phyloP scores from a whole-genome alignment of 1,140 invertebrate species.

The Drosophila prosaltans region DNA sequence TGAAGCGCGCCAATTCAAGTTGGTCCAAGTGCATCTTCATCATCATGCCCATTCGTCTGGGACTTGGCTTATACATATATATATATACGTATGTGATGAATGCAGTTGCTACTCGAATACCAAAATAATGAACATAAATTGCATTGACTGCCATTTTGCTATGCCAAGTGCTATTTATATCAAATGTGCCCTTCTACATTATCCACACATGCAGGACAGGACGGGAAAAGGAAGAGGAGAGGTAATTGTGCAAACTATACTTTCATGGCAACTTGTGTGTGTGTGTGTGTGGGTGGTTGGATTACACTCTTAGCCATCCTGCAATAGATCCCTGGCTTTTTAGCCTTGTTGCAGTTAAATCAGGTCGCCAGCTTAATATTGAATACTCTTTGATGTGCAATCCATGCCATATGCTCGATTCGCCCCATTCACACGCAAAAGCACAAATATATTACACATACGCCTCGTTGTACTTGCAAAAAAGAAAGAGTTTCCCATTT shows the following conservation, averaged over 20 bases:
- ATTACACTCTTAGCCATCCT: background rate
- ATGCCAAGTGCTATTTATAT: constrained; percentile 32
- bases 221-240: no score
- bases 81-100: background rate
- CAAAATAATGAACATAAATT: constrained; percentile 63
- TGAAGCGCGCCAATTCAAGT: constrained; percentile 18
- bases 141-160: constrained; percentile 29
- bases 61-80: background rate
- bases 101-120: constrained; percentile 25
- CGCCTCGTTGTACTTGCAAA: background rate
- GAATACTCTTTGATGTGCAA: constrained; percentile 1
- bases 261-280: constrained; percentile 8
- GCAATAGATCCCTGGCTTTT: background rate
- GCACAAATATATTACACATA: constrained; percentile 23
- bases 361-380: constrained; percentile 1
- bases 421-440: background rate
- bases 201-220: no score
- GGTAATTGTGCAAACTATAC: constrained; percentile 43
- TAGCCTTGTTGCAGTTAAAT: constrained; percentile 1
- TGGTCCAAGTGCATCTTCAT: constrained; percentile 9
- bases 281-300: background rate
- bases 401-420: background rate
- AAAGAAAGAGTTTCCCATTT: constrained; percentile 1
- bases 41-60: constrained; percentile 11
- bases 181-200: constrained; percentile 15